phyloP scores from a whole-genome alignment of 2,888 invertebrate genomes.

The Drosophila diplacantha region DNA sequence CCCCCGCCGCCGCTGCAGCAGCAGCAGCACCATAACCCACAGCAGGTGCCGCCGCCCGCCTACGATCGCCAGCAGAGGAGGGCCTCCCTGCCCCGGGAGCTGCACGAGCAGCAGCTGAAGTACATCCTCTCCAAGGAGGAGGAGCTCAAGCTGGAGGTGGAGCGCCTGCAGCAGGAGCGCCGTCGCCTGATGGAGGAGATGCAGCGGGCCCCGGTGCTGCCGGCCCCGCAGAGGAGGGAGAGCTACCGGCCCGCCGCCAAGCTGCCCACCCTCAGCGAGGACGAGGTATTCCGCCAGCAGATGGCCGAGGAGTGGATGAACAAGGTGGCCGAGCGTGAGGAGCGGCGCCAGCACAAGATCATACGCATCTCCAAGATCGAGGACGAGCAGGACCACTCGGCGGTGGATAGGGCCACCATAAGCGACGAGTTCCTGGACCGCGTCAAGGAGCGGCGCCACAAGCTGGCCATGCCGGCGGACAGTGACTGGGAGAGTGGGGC shows the following conservation, averaged over 20 bases:
- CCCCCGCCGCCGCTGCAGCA: conserved; percentile 9
- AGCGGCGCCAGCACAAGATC: conserved; percentile 87
- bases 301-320: conserved; percentile 91
- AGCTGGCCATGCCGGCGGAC: conserved; percentile 83
- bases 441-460: conserved; percentile 85
- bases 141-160: conserved; percentile 82
- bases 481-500: conserved; percentile 82
- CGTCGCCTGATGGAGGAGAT: conserved; percentile 75
- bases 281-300: conserved; percentile 85
- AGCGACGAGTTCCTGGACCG: conserved; percentile 88
- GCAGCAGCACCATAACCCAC: background rate
- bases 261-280: conserved; percentile 82
- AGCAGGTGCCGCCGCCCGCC: conserved; percentile 49
- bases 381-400: conserved; percentile 54
- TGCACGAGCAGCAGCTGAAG: conserved; percentile 80
- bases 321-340: conserved; percentile 87
- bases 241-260: conserved; percentile 68
- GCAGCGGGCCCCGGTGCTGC: conserved; percentile 59
- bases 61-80: conserved; percentile 70
- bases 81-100: conserved; percentile 82
- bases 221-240: conserved; percentile 66
- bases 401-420: conserved; percentile 77
- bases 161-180: conserved; percentile 81
- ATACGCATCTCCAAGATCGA: conserved; percentile 85
- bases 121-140: conserved; percentile 84